Conservation (phyloP, 2,113 vertebrate genomes). For the Nannobrachium achirus region DNA sequence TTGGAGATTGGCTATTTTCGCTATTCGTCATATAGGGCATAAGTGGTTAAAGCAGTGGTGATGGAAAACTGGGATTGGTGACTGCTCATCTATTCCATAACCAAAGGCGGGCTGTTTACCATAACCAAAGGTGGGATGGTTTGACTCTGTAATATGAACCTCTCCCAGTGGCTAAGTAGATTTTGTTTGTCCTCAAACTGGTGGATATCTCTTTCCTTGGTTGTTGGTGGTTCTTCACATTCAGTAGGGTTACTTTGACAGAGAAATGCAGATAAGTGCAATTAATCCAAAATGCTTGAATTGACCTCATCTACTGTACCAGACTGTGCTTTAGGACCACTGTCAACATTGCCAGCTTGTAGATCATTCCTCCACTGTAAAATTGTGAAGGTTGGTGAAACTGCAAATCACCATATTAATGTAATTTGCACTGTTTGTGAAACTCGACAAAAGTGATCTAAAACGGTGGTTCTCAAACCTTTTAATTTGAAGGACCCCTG, state of each 20-base stretch:
- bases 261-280: not conserved
- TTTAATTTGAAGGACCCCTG: not conserved
- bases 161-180: constrained; percentile 19
- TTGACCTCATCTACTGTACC: too few relatives aligned
- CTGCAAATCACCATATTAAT: too few relatives aligned
- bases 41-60: not conserved
- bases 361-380: too few relatives aligned
- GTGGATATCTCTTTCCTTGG: not conserved
- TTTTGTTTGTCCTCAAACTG: not conserved
- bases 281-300: too few relatives aligned
- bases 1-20: too few relatives aligned
- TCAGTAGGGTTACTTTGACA: not conserved
- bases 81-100: constrained; percentile 1
- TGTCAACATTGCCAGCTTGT: too few relatives aligned
- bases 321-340: too few relatives aligned
- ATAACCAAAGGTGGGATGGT: constrained; percentile 3
- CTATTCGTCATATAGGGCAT: too few relatives aligned
- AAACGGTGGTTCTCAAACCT: too few relatives aligned
- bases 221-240: not conserved
- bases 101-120: not conserved
- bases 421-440: too few relatives aligned
- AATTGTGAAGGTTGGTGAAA: too few relatives aligned
- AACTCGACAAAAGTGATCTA: too few relatives aligned
- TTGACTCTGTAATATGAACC: not conserved
- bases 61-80: not conserved